Percentiles rank a stretch among this genome's conserved stretches.
Conservation (phyloP, 35 echinoderm and acorn worm genomes). For the Ophioderma brevispina region DNA sequence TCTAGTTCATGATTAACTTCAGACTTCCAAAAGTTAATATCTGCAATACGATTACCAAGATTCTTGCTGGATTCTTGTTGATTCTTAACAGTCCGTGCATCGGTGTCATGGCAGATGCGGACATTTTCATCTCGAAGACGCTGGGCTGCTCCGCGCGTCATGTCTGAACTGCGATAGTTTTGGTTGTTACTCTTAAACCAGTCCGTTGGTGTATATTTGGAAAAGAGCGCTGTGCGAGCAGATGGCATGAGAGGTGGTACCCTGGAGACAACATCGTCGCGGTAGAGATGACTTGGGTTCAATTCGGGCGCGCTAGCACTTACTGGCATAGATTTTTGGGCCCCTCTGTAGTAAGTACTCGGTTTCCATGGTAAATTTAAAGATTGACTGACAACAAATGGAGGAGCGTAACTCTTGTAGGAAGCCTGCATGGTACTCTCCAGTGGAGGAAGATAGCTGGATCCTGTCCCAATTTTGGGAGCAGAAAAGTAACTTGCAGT, state of each 20-base stretch:
- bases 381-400: conserved; percentile 94
- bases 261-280: conserved; percentile 86
- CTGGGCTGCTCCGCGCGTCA: conserved; percentile 91
- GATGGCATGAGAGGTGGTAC: conserved; percentile 94
- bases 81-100: conserved; percentile 94
- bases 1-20: conserved; percentile 94
- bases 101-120: conserved; percentile 96
- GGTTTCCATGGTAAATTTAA: conserved; percentile 97
- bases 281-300: conserved; percentile 87
- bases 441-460: conserved; percentile 87
- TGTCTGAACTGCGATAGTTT: conserved; percentile 93
- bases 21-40: conserved; percentile 99
- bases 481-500: conserved; percentile 96
- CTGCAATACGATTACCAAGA: conserved; percentile 80
- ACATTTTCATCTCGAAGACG: conserved; percentile 95
- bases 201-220: conserved; percentile 96
- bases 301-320: conserved; percentile 72
- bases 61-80: conserved; percentile 98
- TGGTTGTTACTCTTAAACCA: conserved; percentile 98
- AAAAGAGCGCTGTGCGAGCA: conserved; percentile 92
- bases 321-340: conserved; percentile 87
- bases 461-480: conserved; percentile 76
- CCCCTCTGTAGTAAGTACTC: conserved; percentile 82
- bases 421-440: conserved; percentile 98
- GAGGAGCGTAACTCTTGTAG: conserved; percentile 97